Base-by-base conservation (phyloP, 2,113 vertebrate species). In the Oreochromis niloticus region DNA sequence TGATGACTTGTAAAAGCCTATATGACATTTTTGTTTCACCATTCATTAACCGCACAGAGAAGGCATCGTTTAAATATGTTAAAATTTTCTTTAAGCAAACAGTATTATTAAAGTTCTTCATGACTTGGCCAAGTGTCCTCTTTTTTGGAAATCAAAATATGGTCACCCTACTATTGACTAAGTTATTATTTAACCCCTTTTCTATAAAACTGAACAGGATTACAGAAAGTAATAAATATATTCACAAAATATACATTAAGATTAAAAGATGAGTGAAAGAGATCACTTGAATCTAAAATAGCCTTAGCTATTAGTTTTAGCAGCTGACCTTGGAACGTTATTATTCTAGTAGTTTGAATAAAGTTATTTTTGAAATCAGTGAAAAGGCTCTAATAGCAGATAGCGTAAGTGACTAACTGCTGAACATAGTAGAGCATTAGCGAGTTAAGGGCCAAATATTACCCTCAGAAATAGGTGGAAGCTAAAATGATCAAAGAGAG, bases 131-230 rank as follows among this genome's bases (percentile, higher is more conserved):
- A n/a, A n/a, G n/a, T n/a, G n/a, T n/a, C n/a, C n/a, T n/a, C n/a
- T n/a, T n/a, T n/a, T n/a, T n/a, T n/a, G n/a, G n/a, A n/a, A n/a
- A n/a, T n/a, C n/a, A n/a, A n/a, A n/a, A 27, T 27, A 27, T 27
- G 27, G 27, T 27, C 27, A 27, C 27, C 27, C 27, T 27, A 27
- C 17, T 78, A 78, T 78, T 78, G 17, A 63, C 59, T 19, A 30
- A 50, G 46, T 52, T 78, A 50, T 50, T 68, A 78, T 50, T 78
- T 32, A 19, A 78, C 16, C 43, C 24, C 17, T n/a, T 78, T 78
- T 78, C 73, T 52, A n/a, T 52, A 52, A 78, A 19, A 52, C 6
- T 32, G 43, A 8, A 50, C 43, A 50, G 71, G 0, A 19, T 50
- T 50, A 78, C 27, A 48, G 71, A 19, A 32, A 32, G 3, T 50